Conservation (phyloP, 1,140 invertebrate genomes). For the Cyclargus thomasi region DNA sequence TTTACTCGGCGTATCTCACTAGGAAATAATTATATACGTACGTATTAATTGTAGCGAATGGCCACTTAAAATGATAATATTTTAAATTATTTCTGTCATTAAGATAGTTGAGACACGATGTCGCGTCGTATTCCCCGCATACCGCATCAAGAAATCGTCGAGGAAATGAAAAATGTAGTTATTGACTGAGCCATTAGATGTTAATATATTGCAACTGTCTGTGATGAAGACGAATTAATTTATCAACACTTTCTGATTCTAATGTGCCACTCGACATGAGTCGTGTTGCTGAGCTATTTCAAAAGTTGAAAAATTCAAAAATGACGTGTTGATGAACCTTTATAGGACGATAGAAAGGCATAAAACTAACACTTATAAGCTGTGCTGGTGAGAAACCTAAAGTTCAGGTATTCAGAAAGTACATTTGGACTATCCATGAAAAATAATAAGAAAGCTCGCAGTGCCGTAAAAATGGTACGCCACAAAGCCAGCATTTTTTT, state of each 20-base stretch:
- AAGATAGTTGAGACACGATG: slow-evolving; percentile 4
- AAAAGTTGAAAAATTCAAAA: not conserved
- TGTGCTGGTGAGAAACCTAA: too few species aligned
- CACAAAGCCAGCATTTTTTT: too few species aligned
- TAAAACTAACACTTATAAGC: too few species aligned
- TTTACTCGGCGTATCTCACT: slow-evolving; percentile 4
- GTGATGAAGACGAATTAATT: not conserved
- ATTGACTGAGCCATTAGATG: not conserved
- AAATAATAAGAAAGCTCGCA: too few species aligned
- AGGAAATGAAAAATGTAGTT: slow-evolving; percentile 5
- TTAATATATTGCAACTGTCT: not conserved
- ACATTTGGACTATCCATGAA: too few species aligned
- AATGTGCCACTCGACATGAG: too few species aligned
- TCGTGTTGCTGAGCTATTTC: not conserved
- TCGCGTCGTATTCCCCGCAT: not conserved
- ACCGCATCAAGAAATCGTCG: not conserved
- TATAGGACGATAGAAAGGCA: too few species aligned
- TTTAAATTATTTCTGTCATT: slow-evolving; percentile 10
- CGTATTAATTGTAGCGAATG: slow-evolving; percentile 5
- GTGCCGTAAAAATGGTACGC: too few species aligned
- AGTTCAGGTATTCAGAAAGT: too few species aligned
- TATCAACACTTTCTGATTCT: not conserved
- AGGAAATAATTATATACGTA: slow-evolving; percentile 11
- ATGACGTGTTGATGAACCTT: too few species aligned
- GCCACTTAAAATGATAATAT: slow-evolving; percentile 2